phyloP scores from a whole-genome alignment of 2,113 vertebrate genomes.

The Megaleporinus macrocephalus region DNA sequence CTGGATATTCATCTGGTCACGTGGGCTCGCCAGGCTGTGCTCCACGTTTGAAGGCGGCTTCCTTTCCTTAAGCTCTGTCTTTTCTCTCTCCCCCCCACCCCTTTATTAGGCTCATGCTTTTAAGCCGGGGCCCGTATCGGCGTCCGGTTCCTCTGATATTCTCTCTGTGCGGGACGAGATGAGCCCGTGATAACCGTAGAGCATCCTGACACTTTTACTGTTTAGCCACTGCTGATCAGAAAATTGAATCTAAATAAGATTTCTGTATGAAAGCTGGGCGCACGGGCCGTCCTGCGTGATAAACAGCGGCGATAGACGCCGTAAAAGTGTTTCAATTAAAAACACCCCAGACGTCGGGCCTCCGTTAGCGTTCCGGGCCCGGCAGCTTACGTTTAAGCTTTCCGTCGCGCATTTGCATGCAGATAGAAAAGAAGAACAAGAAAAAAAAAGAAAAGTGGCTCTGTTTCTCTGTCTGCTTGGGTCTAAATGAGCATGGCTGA shows the following conservation, averaged over 20 bases:
- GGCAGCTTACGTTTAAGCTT: conserved; percentile 2
- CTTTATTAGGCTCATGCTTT: conserved; percentile 2
- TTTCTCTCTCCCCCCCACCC: not conserved
- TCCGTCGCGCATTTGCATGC: conserved; percentile 13
- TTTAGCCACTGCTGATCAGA: conserved; percentile 71
- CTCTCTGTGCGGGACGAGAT: conserved; percentile 43
- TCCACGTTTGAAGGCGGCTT: not conserved
- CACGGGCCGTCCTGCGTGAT: conserved; percentile 53
- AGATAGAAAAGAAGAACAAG: too few relatives aligned
- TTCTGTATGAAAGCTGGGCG: conserved; percentile 53
- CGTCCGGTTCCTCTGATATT: conserved; percentile 9
- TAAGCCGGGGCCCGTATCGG: conserved; percentile 24
- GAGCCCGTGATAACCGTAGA: conserved; percentile 43
- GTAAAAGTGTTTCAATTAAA: conserved; percentile 60
- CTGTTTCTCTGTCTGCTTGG: not conserved
- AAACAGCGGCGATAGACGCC: conserved; percentile 49
- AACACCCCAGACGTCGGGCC: not conserved
- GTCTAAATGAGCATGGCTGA: not conserved
- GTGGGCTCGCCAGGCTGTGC: not conserved
- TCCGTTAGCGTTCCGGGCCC: not conserved
- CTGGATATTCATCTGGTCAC: not conserved
- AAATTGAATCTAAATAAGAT: conserved; percentile 80
- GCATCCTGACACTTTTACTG: conserved; percentile 64
- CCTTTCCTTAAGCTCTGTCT: not conserved
- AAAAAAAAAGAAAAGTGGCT: too few relatives aligned